Evolutionary conservation across 2,888 invertebrate genomes (phyloP), one percentile per base, ranked within the genome.

Genomic region (Morpho helenor): DNA sequence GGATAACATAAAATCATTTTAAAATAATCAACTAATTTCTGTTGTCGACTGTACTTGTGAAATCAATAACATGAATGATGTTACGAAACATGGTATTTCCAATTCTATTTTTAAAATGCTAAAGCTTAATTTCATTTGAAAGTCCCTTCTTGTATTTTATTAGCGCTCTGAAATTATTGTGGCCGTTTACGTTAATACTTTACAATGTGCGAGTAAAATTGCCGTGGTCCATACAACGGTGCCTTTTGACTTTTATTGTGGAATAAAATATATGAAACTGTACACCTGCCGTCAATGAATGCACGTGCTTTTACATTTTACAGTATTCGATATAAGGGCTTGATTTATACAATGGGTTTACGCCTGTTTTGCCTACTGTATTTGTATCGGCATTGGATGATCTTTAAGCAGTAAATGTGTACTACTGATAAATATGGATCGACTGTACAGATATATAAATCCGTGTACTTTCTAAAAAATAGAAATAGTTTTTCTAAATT

Each of bases 101-200:
- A 16, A 16, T 16, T 16, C 16, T 16, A 16, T 16, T 16, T 16
- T 16, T 16, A 16, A 16, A 2, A 16, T 1, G 1, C 16, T 16
- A 42, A 16, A 22, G 51, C n/a, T 8, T 10, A 51, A 43, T 16
- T 52, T 47, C 23, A 9, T n/a, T 39, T 56, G n/a, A 16, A 45
- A 7, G 6, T 8, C 5, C 8, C 6, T 3, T 39, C 7, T 57
- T 9, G 47, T 52, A 40, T 57, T 58, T 55, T 51, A 58, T 62
- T 68, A 62, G 66, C 59, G 56, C 50, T 61, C 45, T 55, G 46
- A 48, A 40, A 61, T 61, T 61, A 22, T 49, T 61, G 44, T 44
- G 45, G 48, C 39, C 31, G n/a, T 59, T 61, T 45, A 54, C 31
- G 46, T 16, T 49, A 44, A 57, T 60, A 60, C 41, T 60, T 59